Conservation (phyloP, 23 tunicate species). For the Halocynthia aurantium region DNA sequence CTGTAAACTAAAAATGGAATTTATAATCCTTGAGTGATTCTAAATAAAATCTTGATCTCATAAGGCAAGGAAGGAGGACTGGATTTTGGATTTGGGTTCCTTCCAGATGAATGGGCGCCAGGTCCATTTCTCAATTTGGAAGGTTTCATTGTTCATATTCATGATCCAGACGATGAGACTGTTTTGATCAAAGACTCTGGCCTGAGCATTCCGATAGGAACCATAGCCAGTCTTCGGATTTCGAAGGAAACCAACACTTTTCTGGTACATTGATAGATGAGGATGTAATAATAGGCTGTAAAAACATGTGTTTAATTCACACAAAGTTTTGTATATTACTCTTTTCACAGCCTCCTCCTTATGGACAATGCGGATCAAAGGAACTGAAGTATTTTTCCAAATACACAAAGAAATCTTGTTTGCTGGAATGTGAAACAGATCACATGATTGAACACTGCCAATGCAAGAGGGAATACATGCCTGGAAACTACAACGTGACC, state of each 20-base stretch:
- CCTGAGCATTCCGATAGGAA: slow-evolving; percentile 22
- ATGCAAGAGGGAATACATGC: slow-evolving; percentile 36
- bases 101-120: slow-evolving; percentile 28
- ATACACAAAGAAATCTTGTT: slow-evolving; percentile 39
- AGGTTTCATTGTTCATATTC: slow-evolving; percentile 36
- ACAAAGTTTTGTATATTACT: not conserved
- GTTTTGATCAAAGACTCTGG: slow-evolving; percentile 11
- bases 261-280: slow-evolving; percentile 12
- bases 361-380: slow-evolving; percentile 51
- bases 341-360: slow-evolving; percentile 36
- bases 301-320: not conserved
- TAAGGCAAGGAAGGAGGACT: slow-evolving; percentile 33
- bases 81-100: not conserved
- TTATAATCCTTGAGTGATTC: too few relatives aligned
- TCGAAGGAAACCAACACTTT: slow-evolving; percentile 17
- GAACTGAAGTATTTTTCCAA: slow-evolving; percentile 17
- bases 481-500: slow-evolving; percentile 12
- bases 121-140: slow-evolving; percentile 38
- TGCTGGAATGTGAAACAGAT: slow-evolving; percentile 45
- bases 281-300: too few relatives aligned
- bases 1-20: too few relatives aligned
- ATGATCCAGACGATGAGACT: slow-evolving; percentile 21
- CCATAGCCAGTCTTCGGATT: not conserved
- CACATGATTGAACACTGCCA: slow-evolving; percentile 27
- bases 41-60: too few relatives aligned